Evolutionary conservation across 1,140 invertebrate species (phyloP).

Genomic region (Caenorhabditis brenneri): DNA sequence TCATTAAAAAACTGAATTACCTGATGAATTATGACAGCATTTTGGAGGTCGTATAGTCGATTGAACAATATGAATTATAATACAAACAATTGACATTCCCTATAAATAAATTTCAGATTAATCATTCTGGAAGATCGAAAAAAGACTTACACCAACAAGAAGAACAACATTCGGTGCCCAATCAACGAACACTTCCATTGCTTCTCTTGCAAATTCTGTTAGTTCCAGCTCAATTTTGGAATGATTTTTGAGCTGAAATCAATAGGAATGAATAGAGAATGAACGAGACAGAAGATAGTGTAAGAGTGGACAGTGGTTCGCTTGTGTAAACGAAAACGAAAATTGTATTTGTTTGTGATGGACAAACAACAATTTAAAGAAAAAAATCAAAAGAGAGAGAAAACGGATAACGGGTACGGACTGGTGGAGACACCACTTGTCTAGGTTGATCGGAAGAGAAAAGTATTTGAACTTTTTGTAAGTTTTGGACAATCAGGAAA

Average conservation of each 20-base stretch:
- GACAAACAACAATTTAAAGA: not conserved
- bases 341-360: slow-evolving; percentile 23
- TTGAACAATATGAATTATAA: slow-evolving; percentile 33
- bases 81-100: slow-evolving; percentile 22
- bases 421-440: not conserved
- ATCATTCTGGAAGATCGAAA: not conserved
- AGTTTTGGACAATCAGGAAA: not conserved
- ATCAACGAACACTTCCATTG: not conserved
- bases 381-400: too few species aligned
- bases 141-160: slow-evolving; percentile 7
- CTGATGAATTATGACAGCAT: slow-evolving; percentile 30
- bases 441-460: not conserved
- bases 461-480: not conserved
- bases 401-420: not conserved
- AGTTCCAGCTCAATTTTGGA: slow-evolving; percentile 7
- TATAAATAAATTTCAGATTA: not conserved
- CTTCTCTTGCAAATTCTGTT: not conserved
- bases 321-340: slow-evolving; percentile 15
- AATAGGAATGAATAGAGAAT: not conserved
- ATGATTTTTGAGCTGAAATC: slow-evolving; percentile 1
- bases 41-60: slow-evolving; percentile 9
- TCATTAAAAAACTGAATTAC: not conserved
- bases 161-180: slow-evolving; percentile 25
- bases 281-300: not conserved
- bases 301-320: slow-evolving; percentile 19